Evolutionary conservation across 2,113 vertebrate genomes (phyloP).

Genomic region (Pygoscelis adeliae): DNA sequence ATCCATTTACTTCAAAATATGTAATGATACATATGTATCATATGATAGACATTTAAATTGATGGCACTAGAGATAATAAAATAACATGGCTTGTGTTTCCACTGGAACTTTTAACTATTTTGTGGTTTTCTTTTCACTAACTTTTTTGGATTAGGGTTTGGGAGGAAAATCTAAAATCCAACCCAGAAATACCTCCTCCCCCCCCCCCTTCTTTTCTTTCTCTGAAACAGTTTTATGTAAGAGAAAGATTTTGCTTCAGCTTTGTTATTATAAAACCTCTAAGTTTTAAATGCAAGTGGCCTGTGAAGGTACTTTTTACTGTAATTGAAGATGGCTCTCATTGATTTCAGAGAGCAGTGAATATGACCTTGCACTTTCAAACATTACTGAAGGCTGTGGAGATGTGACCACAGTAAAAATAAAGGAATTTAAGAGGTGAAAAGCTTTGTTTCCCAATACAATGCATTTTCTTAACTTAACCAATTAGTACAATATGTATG

Average conservation of each 20-base stretch:
- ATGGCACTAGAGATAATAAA: not conserved
- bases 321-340: not conserved
- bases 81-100: not conserved
- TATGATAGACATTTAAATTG: not conserved
- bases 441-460: not conserved
- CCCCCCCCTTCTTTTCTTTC: accelerated
- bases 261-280: not conserved
- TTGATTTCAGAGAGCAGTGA: not conserved
- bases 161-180: not conserved
- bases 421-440: not conserved
- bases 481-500: not conserved
- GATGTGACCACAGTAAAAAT: not conserved
- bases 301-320: not conserved
- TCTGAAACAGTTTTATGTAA: not conserved
- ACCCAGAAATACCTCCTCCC: accelerated
- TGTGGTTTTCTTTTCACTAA: not conserved
- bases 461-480: not conserved
- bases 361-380: not conserved
- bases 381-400: not conserved
- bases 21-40: not conserved
- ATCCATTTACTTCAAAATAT: not conserved
- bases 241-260: not conserved
- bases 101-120: not conserved
- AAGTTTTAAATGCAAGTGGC: not conserved
- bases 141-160: not conserved